Evolutionary conservation across 2,113 vertebrate genomes (phyloP), one percentile per base, ranked within the genome.

Genomic region (Nestor notabilis): DNA sequence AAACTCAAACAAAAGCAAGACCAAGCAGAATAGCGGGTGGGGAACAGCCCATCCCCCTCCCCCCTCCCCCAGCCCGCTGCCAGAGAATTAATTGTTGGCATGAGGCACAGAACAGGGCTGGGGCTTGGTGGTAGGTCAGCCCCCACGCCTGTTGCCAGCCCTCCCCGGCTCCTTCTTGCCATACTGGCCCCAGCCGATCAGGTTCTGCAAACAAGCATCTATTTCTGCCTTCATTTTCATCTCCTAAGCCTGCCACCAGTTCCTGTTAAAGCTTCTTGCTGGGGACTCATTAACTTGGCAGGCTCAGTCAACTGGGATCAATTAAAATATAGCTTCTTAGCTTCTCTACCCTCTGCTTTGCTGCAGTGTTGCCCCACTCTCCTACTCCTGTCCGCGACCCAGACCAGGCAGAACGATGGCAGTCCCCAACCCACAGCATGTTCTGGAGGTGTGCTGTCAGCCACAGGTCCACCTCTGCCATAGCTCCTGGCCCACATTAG

Each of bases 271-370:
- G 77, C 81, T 94, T 74, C 77, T 96, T 96, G 65, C 93, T 72
- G 65, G 87, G 89, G 83, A 95, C 89, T 93, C 69, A 96, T 97
- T 97, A 96, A 94, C 91, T 97, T 91, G 91, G 81, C 91, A 95
- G 87, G 91, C 91, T 93, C 83, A 89, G 89, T 82, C 91, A 96
- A 93, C 89, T 87, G 4, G 0, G 81, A 91, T 97, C 91, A 94
- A 89, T 96, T 95, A 94, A 95, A 95, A 87, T 68, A 91, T 96
- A 97, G 84, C 93, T 91, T 46, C 91, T 96, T 89, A 89, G 61
- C 77, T 79, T 79, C 65, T 71, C 85, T 93, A 56, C 52, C 44
- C 61, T 92, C 60, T 35, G 87, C 74, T 91, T 91, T 76, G 77
- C 81, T 65, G 65, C 43, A 41, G 15, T 0, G 1, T 66, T 91